Evolutionary conservation across 2,797 vertebrate species (phyloP).

Genomic region (Denticeps clupeoides): DNA sequence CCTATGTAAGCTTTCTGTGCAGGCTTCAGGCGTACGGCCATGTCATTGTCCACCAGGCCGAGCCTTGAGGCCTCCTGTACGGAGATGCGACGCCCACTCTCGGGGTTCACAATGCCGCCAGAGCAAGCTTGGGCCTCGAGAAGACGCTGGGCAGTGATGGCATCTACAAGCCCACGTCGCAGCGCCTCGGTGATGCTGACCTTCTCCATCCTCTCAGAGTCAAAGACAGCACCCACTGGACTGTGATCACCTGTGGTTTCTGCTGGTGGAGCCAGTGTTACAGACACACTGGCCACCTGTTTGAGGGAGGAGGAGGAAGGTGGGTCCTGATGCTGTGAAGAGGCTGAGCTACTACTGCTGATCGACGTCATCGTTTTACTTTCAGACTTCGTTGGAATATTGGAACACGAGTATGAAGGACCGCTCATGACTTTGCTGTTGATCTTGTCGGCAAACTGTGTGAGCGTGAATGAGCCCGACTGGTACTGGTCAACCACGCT

Average conservation of each 20-base stretch:
- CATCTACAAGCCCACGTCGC: conserved; percentile 76
- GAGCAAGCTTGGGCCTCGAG: conserved; percentile 94
- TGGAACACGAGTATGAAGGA: no score
- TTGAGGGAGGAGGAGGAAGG: conserved; percentile 49
- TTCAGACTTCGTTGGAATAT: conserved; percentile 42
- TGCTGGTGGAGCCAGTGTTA: conserved; percentile 47
- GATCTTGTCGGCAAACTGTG: conserved; percentile 82
- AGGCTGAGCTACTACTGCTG: neutral
- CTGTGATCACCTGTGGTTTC: conserved; percentile 65
- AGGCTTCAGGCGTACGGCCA: conserved; percentile 75
- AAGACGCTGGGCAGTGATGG: conserved; percentile 81
- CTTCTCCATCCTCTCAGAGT: conserved; percentile 82
- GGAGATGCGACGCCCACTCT: conserved; percentile 65
- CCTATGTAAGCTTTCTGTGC: conserved; percentile 88
- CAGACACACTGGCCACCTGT: conserved; percentile 57
- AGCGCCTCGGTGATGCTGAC: conserved; percentile 77
- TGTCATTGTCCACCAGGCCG: conserved; percentile 71
- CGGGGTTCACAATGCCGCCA: conserved; percentile 81
- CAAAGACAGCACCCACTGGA: conserved; percentile 91
- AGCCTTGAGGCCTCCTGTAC: conserved; percentile 74
- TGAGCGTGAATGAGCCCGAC: conserved; percentile 66
- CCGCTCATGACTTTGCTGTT: no score
- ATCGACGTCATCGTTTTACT: conserved; percentile 29
- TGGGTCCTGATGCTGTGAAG: conserved; percentile 35
- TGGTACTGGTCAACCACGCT: conserved; percentile 71